These are phyloP conservation scores for Sebastiscus albofasciatus DNA, from an alignment of 2,797 vertebrate species.

Conservation along the genomic window DNA sequence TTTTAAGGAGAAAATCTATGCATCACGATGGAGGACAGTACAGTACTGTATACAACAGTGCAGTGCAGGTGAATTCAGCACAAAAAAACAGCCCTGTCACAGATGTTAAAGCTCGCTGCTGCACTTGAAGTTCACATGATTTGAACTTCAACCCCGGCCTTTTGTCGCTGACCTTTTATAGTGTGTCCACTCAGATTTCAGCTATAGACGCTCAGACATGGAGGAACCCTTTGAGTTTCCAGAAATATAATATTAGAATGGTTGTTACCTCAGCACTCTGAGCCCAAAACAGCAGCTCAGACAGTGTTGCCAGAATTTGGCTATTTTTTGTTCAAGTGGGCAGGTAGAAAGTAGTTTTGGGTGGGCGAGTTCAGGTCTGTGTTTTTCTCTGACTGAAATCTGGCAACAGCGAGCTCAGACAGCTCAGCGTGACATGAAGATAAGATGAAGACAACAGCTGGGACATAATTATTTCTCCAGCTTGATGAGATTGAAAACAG, in stretches of 20 bases:
- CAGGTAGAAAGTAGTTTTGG: background rate
- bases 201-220: background rate
- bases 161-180: background rate
- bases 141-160: background rate
- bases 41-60: background rate
- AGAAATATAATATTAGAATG: background rate
- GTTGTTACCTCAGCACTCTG: background rate
- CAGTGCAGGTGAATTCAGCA: background rate
- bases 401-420: background rate
- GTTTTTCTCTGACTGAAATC: slow-evolving; percentile 12
- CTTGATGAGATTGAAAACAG: background rate
- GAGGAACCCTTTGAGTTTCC: background rate
- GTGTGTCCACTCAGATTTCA: background rate
- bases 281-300: background rate
- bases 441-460: background rate
- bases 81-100: background rate
- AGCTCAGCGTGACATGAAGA: background rate
- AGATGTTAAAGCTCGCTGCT: background rate
- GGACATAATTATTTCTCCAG: background rate
- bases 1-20: background rate
- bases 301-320: background rate
- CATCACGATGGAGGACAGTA: background rate
- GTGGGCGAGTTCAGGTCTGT: slow-evolving; percentile 5
- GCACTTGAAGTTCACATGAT: background rate
- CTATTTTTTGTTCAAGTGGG: background rate